phyloP scores from a whole-genome alignment of 2,888 invertebrate species.

The Scaptodrosophila latifasciaeformis region DNA sequence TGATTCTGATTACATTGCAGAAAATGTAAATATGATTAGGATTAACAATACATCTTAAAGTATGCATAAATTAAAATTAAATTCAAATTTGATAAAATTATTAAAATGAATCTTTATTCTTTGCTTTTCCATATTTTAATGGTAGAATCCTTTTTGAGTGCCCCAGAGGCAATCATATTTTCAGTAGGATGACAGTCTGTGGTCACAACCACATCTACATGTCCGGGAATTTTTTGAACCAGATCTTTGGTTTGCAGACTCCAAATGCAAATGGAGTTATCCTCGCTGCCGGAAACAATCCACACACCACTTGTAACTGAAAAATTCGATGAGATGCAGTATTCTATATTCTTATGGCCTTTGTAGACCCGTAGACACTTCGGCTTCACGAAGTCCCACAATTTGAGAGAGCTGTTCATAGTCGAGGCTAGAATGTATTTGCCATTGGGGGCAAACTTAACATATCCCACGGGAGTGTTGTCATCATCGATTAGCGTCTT shows the following conservation, averaged over 20 bases:
- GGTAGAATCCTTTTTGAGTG: slow-evolving; percentile 96
- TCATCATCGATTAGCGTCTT: slow-evolving; percentile 99
- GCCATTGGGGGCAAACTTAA: slow-evolving; percentile 99
- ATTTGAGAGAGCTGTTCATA: slow-evolving; percentile 95
- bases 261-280: slow-evolving; percentile 98
- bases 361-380: slow-evolving; percentile 98
- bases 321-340: slow-evolving; percentile 99
- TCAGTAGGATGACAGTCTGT: slow-evolving; percentile 99
- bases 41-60: too few species aligned
- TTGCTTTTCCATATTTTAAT: slow-evolving; percentile 99
- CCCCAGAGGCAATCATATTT: slow-evolving; percentile 98
- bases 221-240: slow-evolving; percentile 96
- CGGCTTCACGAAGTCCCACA: slow-evolving; percentile 99
- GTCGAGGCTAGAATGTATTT: slow-evolving; percentile 99
- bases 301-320: slow-evolving; percentile 99
- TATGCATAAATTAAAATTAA: too few species aligned
- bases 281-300: slow-evolving; percentile 99
- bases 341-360: slow-evolving; percentile 98
- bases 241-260: slow-evolving; percentile 99
- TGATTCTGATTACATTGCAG: too few species aligned
- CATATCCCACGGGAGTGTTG: slow-evolving; percentile 99
- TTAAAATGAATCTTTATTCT: not conserved
- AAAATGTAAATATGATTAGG: too few species aligned
- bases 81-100: too few species aligned
- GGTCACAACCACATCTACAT: slow-evolving; percentile 95